A percentile compares a stretch with the other conserved stretches of the same genome.
phyloP scores from a whole-genome alignment of 2,888 invertebrate species.

The Chesias legatella region DNA sequence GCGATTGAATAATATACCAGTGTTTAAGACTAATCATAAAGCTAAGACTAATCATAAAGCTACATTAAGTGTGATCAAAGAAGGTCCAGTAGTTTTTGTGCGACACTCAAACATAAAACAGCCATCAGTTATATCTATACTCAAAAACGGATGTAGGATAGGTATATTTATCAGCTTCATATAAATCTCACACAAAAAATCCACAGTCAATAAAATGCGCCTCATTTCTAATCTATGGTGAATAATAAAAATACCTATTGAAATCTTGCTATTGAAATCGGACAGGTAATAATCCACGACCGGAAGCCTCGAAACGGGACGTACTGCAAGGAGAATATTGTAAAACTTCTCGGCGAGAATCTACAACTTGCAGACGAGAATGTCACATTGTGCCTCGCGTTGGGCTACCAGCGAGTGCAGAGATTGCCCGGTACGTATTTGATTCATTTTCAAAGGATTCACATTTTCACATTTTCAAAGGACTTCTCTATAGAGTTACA shows the following conservation, averaged over 20 bases:
- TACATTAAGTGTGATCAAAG: no score
- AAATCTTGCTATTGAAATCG: conserved; percentile 8
- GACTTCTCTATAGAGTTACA: no score
- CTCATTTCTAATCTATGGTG: neutral
- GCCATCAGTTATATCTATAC: no score
- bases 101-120: no score
- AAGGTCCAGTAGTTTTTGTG: no score
- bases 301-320: conserved; percentile 73
- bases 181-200: conserved; percentile 1
- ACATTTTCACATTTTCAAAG: neutral
- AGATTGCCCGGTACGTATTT: conserved; percentile 61
- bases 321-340: conserved; percentile 73
- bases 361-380: conserved; percentile 72
- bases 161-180: no score
- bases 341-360: conserved; percentile 71
- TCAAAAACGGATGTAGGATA: no score
- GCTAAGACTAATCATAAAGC: no score
- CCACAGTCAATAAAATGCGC: neutral
- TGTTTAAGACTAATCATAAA: no score
- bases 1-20: no score
- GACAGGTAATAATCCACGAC: conserved; percentile 73
- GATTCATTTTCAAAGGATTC: neutral
- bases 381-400: conserved; percentile 69
- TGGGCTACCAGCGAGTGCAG: conserved; percentile 74
- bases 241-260: conserved; percentile 2